Evolutionary conservation across 1,140 invertebrate species (phyloP), one percentile per base, ranked within the genome.

Genomic region (Rhopalosiphum maidis): DNA sequence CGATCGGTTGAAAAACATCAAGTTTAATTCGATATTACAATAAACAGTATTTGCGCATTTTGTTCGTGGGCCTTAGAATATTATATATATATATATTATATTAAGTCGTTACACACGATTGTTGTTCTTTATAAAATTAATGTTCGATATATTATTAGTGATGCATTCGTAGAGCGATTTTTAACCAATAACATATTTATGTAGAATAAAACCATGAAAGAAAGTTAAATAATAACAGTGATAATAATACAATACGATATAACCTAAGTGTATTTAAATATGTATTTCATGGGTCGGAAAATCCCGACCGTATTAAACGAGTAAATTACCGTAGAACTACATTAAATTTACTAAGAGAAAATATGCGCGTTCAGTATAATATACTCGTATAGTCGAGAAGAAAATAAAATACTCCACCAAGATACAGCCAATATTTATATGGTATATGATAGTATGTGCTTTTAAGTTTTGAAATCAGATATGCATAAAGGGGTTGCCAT

Each of bases 401-500:
- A 54, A 89, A 54, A 89, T 54, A 37, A 35, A 54, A 89, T 54
- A 89, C 21, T 35, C 22, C 30, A 37, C n/a, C n/a, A 77, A n/a
- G 48, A 54, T 21, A 89, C 35, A 54, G 48, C 48, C 87, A 6
- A 54, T 51, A 22, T 51, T 51, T 51, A 51, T 51, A 51, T 51
- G 48, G 48, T 51, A 35, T 35, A 51, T 89, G 18, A 89, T 51
- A 6, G 35, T 37, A 35, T 54, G 48, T 54, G 88, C 35, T 89
- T 25, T 55, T 89, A 89, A 89, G 88, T 89, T 89, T 89, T 11
- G 1, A 55, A 37, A 89, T 89, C 35, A 54, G 88, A 55, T 55
- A 55, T 55, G 51, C 88, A 89, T 54, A 89, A 89, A 89, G 35
- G 88, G 51, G 48, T 55, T 54, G 88, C 35, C 51, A 55, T 77